phyloP scores from a whole-genome alignment of 2,797 vertebrate genomes.

The Enteromius unitaeniatus region DNA sequence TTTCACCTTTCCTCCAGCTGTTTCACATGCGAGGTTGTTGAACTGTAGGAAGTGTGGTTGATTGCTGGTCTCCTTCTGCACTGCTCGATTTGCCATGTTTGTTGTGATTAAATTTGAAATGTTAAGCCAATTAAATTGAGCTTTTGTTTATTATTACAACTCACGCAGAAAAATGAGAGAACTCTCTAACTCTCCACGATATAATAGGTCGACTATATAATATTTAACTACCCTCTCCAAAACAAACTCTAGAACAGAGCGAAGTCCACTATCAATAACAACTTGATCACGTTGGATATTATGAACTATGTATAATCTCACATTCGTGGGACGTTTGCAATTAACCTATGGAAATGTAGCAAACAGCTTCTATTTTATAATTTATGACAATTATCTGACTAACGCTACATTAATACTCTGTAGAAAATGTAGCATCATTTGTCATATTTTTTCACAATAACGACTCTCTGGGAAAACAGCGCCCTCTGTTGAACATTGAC shows the following conservation, averaged over 20 bases:
- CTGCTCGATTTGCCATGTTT: conserved; percentile 45
- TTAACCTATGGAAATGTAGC: not conserved
- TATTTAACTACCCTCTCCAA: not conserved
- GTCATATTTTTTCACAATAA: too few species aligned
- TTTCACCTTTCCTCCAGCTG: conserved; percentile 76
- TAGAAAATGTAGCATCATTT: too few species aligned
- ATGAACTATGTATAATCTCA: not conserved
- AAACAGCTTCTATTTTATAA: too few species aligned
- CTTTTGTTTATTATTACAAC: not conserved
- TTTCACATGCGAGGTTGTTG: conserved; percentile 77
- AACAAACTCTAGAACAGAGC: not conserved
- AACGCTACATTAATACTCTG: too few species aligned
- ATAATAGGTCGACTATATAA: not conserved
- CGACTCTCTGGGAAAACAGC: too few species aligned
- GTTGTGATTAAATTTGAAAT: not conserved
- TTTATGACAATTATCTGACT: too few species aligned
- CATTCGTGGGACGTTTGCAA: not conserved
- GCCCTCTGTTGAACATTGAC: too few species aligned
- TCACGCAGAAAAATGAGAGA: not conserved
- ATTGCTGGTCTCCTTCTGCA: conserved; percentile 13
- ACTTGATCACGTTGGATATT: not conserved
- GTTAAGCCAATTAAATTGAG: too few species aligned
- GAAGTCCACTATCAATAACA: conserved; percentile 19
- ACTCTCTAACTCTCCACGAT: not conserved
- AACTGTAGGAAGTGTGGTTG: conserved; percentile 75